Base-by-base conservation (phyloP, 2,888 invertebrate genomes). In the Polydrusus tereticollis region DNA sequence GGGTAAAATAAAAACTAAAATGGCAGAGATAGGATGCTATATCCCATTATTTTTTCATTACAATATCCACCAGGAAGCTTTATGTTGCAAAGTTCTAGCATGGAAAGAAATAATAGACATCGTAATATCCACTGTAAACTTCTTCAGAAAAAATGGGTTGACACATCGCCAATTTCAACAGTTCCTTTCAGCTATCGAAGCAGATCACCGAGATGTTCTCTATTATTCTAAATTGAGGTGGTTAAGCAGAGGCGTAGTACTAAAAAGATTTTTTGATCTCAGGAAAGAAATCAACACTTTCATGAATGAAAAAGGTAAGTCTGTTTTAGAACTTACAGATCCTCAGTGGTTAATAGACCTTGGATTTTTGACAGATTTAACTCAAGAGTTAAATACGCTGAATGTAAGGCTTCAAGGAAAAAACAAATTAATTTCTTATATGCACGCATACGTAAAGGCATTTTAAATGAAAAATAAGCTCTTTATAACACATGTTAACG, bases 401-500 rank as follows among this genome's bases (percentile, higher is more conserved):
- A 50, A 65, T 55, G 23, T 38, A 50, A 26, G 58, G 7, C 21
- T 57, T 12, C 67, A 43, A 29, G 59, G 21, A 4, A 58, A 67
- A 67, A 38, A 12, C 18, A 57, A 67, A 21, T 20, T 29, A 59
- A 57, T 58, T 52, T 69, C 69, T 63, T 67, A 65, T 74, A 52
- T 73, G 70, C 70, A 70, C 64, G 62, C 67, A 68, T 69, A 68
- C 60, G 65, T 73, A 73, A 66, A 72, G 62, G 60, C 66, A 72
- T 76, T 76, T 74, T 59, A 76, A 70, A 70, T 74, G 74, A 75
- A 69, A 72, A 72, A 69, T 64, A 66, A 64, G 38, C 66, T 72
- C 69, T 74, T 74, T 66, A 74, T 75, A 66, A 73, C 64, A 43
- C 65, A 64, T 70, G 57, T 64, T 60, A 59, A 70, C 41, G 72